Evolutionary conservation across 2,797 vertebrate species (phyloP).

Genomic region (Oreonectes daqikongensis): DNA sequence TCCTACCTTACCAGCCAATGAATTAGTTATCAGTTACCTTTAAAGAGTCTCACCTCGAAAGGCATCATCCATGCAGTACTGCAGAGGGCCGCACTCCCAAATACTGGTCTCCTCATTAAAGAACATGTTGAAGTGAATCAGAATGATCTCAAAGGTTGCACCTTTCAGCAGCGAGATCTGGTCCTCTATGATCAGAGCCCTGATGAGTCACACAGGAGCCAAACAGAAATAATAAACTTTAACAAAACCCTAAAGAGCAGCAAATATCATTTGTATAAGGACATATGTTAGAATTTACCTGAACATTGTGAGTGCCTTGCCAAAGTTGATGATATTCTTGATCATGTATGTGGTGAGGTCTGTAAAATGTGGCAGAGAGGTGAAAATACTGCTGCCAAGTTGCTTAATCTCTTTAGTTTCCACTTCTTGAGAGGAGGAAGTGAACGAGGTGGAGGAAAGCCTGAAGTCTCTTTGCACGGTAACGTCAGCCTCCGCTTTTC

Average conservation of each 20-base stretch:
- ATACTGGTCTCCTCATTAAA: conserved; percentile 66
- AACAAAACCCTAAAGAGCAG: neutral
- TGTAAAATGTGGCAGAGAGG: conserved; percentile 69
- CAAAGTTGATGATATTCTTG: conserved; percentile 73
- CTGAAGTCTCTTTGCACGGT: neutral
- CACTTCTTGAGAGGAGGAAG: conserved; percentile 21
- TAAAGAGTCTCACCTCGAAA: conserved; percentile 64
- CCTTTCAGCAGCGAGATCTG: conserved; percentile 76
- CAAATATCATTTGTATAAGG: neutral
- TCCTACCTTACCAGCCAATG: too few relatives aligned
- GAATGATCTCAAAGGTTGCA: conserved; percentile 72
- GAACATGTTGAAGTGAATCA: conserved; percentile 77
- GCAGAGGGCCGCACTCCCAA: conserved; percentile 73
- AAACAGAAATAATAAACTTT: neutral
- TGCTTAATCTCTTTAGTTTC: neutral
- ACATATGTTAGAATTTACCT: conserved; percentile 62
- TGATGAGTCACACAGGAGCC: conserved; percentile 45
- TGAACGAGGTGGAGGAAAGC: neutral
- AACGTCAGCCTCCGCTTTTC: neutral
- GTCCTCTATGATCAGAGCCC: conserved; percentile 70
- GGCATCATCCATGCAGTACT: conserved; percentile 72
- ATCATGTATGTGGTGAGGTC: conserved; percentile 78
- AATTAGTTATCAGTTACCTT: neutral
- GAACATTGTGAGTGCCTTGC: conserved; percentile 71
- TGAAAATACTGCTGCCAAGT: conserved; percentile 55